Evolutionary conservation across 2,888 invertebrate genomes (phyloP).

Genomic region (Lithophane leautieri): DNA sequence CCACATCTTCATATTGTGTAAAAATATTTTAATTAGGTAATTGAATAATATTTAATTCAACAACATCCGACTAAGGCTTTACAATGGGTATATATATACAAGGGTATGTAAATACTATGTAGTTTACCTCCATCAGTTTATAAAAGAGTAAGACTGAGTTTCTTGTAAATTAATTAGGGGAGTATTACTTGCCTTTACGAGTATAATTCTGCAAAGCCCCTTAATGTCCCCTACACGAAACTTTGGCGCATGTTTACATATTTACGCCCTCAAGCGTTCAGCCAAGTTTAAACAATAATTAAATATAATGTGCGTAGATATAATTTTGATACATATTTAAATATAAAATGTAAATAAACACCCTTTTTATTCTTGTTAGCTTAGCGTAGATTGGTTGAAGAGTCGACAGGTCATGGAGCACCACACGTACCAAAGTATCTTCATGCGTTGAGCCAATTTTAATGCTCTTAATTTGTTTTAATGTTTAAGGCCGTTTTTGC

Average conservation of each 20-base stretch:
- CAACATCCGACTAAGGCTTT: neutral
- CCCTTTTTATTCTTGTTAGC: no score
- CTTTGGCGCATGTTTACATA: constrained; percentile 31
- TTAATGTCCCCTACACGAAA: constrained; percentile 31
- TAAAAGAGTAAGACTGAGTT: constrained; percentile 8
- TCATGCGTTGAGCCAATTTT: neutral
- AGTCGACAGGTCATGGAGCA: no score
- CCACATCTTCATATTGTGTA: neutral
- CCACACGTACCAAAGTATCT: neutral
- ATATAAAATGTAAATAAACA: constrained; percentile 7
- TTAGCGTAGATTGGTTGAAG: neutral
- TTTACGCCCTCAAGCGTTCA: constrained; percentile 31
- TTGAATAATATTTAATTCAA: neutral
- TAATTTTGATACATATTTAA: constrained; percentile 10
- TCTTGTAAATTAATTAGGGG: constrained; percentile 36
- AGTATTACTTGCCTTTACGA: constrained; percentile 7
- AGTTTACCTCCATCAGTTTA: no score
- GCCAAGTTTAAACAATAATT: constrained; percentile 23
- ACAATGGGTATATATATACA: neutral
- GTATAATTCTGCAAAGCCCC: constrained; percentile 38
- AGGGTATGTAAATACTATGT: neutral
- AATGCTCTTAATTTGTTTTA: neutral
- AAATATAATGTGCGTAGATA: neutral
- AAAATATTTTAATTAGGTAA: neutral
- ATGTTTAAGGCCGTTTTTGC: neutral